A percentile compares a stretch with the other conserved stretches of the same genome.
Conservation (phyloP, 2,113 vertebrate species). For the Grallaria varia region DNA sequence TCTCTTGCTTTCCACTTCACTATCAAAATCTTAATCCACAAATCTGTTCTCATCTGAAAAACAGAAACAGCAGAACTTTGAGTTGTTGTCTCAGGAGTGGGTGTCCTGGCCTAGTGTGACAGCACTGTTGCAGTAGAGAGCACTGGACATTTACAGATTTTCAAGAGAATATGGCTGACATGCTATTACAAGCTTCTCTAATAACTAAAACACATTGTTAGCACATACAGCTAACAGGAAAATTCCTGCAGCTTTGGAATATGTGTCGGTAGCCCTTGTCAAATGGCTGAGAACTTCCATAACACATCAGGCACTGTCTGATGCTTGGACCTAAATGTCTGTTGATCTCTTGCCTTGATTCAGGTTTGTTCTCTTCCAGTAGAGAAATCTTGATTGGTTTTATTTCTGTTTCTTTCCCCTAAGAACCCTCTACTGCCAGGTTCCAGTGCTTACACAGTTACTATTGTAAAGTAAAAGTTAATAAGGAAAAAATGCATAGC, state of each 20-base stretch:
- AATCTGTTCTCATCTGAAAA: not conserved
- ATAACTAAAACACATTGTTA: not conserved
- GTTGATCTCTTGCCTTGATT: not conserved
- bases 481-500: not conserved
- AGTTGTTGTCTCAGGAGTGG: not conserved
- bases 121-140: not conserved
- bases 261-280: not conserved
- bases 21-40: not conserved
- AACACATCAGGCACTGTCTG: not conserved
- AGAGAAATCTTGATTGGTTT: not conserved
- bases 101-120: not conserved
- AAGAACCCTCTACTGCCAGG: not conserved
- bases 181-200: not conserved
- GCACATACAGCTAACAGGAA: not conserved
- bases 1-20: not conserved
- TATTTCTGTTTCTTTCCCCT: not conserved
- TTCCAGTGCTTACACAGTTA: not conserved
- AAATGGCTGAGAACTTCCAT: not conserved
- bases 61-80: not conserved
- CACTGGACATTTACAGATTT: not conserved
- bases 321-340: not conserved
- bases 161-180: not conserved
- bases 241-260: not conserved
- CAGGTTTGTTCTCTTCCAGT: not conserved
- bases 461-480: not conserved